Base-by-base conservation (phyloP, 2,797 vertebrate genomes). In the Synanceia verrucosa region DNA sequence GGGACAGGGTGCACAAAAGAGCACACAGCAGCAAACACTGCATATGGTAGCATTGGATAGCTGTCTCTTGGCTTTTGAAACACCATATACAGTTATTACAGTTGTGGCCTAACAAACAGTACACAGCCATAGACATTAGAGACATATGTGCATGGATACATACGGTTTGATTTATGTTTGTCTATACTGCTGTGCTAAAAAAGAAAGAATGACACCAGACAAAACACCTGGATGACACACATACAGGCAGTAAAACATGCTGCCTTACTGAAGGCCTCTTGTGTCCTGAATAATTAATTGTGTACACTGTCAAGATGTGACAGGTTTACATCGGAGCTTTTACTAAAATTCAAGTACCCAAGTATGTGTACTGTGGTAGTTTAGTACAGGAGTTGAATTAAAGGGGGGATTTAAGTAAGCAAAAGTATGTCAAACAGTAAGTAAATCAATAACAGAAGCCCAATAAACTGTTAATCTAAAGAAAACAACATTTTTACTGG, bases 201-300 rank as follows among this genome's bases (percentile, higher is more conserved):
- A 41, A 66, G n/a, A n/a, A 65, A 67, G 47, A 10, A 43, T 50
- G 55, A 26, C 43, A 66, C 47, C 65, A 78, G 67, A 71, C 21
- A 68, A 56, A 73, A 70, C 78, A 84, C 79, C 77, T 81, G 75
- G 63, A 63, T 57, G 70, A 57, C 48, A 79, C 33, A 76, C 44
- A 77, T 68, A 46, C 18, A 59, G 65, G 61, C 44, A 0, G 39
- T 43, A 43, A 21, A 58, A 58, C 18, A 9, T 34, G 33, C 33
- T 64, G 48, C 43, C 51, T 41, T 57, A 64, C 23, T 65, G 13
- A 12, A 34, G 29, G 11, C 52, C 19, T 33, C 59, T 21, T 33
- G 26, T 18, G 46, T 70, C 41, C 60, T 67, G 29, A 77, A 73
- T 78, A 43, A 43, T 59, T 37, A 24, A 65, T 56, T 70, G 28